Evolutionary conservation across 2,888 invertebrate genomes (phyloP), one percentile per base, ranked within the genome.

Genomic region (Timandra comae): DNA sequence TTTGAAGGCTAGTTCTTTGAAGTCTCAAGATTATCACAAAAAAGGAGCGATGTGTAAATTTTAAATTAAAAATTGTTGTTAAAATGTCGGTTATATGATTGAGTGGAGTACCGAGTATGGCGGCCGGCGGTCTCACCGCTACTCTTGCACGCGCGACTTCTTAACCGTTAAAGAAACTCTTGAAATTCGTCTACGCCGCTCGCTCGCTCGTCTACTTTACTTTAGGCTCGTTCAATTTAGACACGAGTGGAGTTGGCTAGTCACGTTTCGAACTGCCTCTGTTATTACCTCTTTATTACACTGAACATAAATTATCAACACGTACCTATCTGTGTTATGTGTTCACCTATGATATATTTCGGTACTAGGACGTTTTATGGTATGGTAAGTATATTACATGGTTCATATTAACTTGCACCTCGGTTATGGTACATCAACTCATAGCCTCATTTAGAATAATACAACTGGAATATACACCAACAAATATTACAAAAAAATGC

Each of bases 121-220:
- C 30, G 48, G 47, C 38, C 36, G 39, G 34, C 41, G 25, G 39
- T 34, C 41, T 29, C 16, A 16, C 31, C 48, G 53, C 53, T 63
- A 63, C 77, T 77, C 78, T 40, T 76, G 77, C 78, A 76, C 78
- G 78, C 74, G 61, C 76, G 63, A 52, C 67, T 57, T 66, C 73
- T 76, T 67, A 68, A 68, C 65, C 54, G 58, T 69, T 67, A 76
- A 75, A 75, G 75, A 75, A 74, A 67, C 74, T 56, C 78, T 78
- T 63, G 61, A 77, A 71, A 67, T 77, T 76, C 74, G 74, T 76
- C 74, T 73, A 74, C 75, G 65, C 58, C 68, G 58, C 56, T 60
- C 60, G 64, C 63, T 60, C 54, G 48, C 59, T 63, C 52, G 56
- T 51, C 63, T 67, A 62, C 65, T 68, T 60, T 63, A 63, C 62